These are phyloP conservation scores for Cantharis lateralis DNA, from an alignment of 2,888 invertebrate genomes.

Conservation along the genomic window DNA sequence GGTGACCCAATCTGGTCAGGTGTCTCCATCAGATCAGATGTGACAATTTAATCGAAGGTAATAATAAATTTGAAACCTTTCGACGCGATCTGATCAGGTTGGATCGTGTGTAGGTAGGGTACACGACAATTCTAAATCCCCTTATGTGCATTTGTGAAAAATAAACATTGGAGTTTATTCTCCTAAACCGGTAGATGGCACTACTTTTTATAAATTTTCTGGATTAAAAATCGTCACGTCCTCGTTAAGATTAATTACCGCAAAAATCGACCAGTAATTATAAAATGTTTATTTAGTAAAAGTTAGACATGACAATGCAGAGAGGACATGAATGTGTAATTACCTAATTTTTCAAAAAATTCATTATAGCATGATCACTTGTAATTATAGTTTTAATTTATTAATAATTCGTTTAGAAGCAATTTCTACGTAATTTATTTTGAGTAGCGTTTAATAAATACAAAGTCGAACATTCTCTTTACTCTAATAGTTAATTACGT, in stretches of 20 bases:
- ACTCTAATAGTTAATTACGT: conserved; percentile 42
- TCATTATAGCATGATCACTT: background rate
- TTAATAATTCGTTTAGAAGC: background rate
- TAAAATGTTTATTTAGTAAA: background rate
- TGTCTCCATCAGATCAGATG: too few relatives aligned
- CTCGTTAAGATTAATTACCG: background rate
- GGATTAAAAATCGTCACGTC: background rate
- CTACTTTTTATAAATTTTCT: too few relatives aligned
- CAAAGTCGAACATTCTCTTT: conserved; percentile 7
- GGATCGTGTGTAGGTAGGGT: too few relatives aligned
- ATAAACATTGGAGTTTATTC: too few relatives aligned
- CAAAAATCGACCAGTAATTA: background rate
- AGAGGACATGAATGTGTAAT: background rate
- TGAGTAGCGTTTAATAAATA: conserved; percentile 7
- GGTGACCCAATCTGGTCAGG: too few relatives aligned
- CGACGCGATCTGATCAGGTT: too few relatives aligned
- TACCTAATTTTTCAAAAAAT: background rate
- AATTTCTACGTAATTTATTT: background rate
- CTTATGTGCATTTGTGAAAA: too few relatives aligned
- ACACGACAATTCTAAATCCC: too few relatives aligned
- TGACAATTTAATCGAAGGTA: too few relatives aligned
- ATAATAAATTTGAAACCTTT: too few relatives aligned
- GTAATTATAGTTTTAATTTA: background rate
- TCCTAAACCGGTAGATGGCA: too few relatives aligned
- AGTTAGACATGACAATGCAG: background rate